These are phyloP conservation scores for Patella pellucida DNA, from an alignment of 2,888 invertebrate species.

Conservation along the genomic window DNA sequence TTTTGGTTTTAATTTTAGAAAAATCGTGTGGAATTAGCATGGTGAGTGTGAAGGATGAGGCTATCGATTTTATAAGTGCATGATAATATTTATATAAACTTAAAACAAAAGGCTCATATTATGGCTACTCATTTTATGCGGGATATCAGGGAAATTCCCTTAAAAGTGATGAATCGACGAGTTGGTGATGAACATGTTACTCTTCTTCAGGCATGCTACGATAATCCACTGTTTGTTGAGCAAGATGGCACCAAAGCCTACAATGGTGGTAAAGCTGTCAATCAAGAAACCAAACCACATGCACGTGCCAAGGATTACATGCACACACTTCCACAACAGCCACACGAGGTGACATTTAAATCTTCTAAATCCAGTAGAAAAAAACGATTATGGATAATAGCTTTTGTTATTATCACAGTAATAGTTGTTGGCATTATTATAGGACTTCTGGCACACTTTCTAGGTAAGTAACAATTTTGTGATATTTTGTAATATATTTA, in stretches of 20 bases:
- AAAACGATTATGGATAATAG: slow-evolving; percentile 30
- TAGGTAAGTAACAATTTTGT: slow-evolving; percentile 34
- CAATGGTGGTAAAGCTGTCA: slow-evolving; percentile 18
- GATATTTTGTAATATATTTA: neutral
- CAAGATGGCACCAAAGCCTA: slow-evolving; percentile 35
- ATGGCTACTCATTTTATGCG: slow-evolving; percentile 30
- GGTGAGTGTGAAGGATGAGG: too few relatives aligned
- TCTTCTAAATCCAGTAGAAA: slow-evolving; percentile 27
- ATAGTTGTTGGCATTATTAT: slow-evolving; percentile 33
- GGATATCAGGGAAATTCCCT: slow-evolving; percentile 32
- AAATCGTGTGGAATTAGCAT: too few relatives aligned
- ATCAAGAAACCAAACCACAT: slow-evolving; percentile 15
- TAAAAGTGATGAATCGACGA: slow-evolving; percentile 39
- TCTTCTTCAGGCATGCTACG: slow-evolving; percentile 64
- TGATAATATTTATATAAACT: too few relatives aligned
- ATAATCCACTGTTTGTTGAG: slow-evolving; percentile 60
- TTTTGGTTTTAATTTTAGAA: too few relatives aligned
- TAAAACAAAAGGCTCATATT: too few relatives aligned
- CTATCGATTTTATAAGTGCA: too few relatives aligned
- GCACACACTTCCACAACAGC: slow-evolving; percentile 26
- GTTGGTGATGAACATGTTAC: slow-evolving; percentile 54
- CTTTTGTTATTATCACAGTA: slow-evolving; percentile 26
- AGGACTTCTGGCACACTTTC: slow-evolving; percentile 42
- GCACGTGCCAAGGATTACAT: slow-evolving; percentile 39
- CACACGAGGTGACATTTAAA: slow-evolving; percentile 33